Conservation (phyloP, 2,797 vertebrate species). For the Rhabdophis nuchalis region DNA sequence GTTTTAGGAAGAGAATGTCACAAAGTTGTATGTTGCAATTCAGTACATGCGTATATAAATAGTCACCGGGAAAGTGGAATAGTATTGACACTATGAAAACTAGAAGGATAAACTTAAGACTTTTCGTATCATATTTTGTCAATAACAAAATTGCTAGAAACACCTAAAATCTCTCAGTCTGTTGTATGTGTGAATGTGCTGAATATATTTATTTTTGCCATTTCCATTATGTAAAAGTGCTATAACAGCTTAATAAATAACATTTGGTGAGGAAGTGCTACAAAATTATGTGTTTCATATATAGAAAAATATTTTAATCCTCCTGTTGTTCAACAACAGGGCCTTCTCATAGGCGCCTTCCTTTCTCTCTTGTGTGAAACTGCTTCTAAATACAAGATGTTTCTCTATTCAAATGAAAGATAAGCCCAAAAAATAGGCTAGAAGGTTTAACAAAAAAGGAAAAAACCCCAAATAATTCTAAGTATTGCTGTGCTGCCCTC, state of each 20-base stretch:
- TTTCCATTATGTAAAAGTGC: constrained; percentile 12
- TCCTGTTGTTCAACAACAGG: not conserved
- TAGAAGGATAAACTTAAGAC: constrained; percentile 40
- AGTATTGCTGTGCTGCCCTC: constrained; percentile 65
- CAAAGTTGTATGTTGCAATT: not conserved
- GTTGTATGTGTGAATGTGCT: not conserved
- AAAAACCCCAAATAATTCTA: not conserved
- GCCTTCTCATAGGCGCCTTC: not conserved
- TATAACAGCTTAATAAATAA: constrained; percentile 31
- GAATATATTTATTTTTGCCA: constrained; percentile 6
- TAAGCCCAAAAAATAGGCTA: not conserved
- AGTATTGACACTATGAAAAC: constrained; percentile 41
- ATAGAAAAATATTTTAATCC: not conserved
- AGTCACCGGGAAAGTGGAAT: constrained; percentile 43
- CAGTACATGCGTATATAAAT: constrained; percentile 17
- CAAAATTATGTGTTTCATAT: not conserved
- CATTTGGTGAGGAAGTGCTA: constrained; percentile 34
- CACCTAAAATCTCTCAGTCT: not conserved
- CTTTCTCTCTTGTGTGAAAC: not conserved
- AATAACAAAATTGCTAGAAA: constrained; percentile 41
- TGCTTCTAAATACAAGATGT: not conserved
- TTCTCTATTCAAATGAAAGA: not conserved
- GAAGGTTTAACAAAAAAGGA: not conserved
- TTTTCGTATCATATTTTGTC: constrained; percentile 50
- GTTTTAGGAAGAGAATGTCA: rapidly evolving